These are phyloP conservation scores for Serripes groenlandicus DNA, from an alignment of 2,888 invertebrate species.

Conservation along the genomic window DNA sequence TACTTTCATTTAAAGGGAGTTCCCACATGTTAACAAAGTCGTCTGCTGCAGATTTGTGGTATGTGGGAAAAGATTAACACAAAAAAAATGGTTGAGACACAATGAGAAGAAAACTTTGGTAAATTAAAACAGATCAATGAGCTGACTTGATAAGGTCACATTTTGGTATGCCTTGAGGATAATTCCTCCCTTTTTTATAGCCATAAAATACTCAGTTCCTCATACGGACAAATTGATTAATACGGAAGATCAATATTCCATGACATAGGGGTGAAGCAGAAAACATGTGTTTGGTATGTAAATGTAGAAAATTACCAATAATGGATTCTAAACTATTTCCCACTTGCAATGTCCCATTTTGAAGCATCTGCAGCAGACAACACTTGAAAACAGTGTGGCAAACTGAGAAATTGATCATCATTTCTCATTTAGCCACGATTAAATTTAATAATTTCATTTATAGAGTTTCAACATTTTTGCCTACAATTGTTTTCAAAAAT, in stretches of 20 bases:
- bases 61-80: too few species aligned
- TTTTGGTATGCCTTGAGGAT: neutral
- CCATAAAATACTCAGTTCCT: neutral
- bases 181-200: neutral
- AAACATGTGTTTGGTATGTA: slow-evolving; percentile 38
- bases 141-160: too few species aligned
- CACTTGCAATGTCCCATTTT: neutral
- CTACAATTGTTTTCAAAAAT: too few species aligned
- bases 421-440: neutral
- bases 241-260: slow-evolving; percentile 28
- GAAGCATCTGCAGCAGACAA: neutral
- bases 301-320: slow-evolving; percentile 36
- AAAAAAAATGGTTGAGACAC: too few species aligned
- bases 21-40: too few species aligned
- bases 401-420: neutral
- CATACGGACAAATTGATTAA: slow-evolving; percentile 37
- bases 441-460: too few species aligned
- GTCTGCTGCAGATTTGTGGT: too few species aligned
- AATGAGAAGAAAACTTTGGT: too few species aligned
- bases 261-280: slow-evolving; percentile 28
- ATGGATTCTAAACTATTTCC: slow-evolving; percentile 24
- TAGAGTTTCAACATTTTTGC: too few species aligned
- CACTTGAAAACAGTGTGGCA: neutral
- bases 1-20: too few species aligned
- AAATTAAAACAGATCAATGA: too few species aligned